Evolutionary conservation across 1,140 invertebrate species (phyloP).

Genomic region (Bactericera cockerelli): DNA sequence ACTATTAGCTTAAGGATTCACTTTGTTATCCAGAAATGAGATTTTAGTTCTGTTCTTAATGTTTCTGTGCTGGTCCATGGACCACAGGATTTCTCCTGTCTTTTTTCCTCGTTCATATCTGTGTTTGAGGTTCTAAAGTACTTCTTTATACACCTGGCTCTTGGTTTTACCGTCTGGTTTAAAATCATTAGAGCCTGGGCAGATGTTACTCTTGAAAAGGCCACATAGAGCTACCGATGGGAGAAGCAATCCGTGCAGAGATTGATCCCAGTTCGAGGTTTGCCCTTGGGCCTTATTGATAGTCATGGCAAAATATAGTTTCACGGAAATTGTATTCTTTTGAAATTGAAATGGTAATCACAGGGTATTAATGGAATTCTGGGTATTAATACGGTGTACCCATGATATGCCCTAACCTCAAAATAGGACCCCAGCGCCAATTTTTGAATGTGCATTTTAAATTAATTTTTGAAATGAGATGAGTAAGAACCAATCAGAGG

Average conservation of each 20-base stretch:
- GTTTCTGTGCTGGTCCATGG: too few relatives aligned
- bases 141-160: neutral
- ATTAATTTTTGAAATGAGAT: too few relatives aligned
- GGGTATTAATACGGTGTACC: constrained; percentile 29
- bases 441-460: neutral
- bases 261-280: constrained; percentile 20
- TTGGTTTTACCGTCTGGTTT: too few relatives aligned
- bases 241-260: constrained; percentile 24
- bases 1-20: too few relatives aligned
- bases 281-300: constrained; percentile 30
- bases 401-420: too few relatives aligned
- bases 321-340: constrained; percentile 31
- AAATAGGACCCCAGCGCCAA: constrained; percentile 22
- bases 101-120: too few relatives aligned
- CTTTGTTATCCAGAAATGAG: too few relatives aligned
- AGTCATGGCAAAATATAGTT: constrained; percentile 31
- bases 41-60: too few relatives aligned
- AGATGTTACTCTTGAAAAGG: neutral
- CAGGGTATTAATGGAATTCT: constrained; percentile 28
- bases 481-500: too few relatives aligned
- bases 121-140: too few relatives aligned
- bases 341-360: constrained; percentile 30
- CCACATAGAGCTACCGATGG: constrained; percentile 28
- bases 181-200: neutral
- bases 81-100: too few relatives aligned